Conservation (phyloP, 2,113 vertebrate species). For the Lynx canadensis region DNA sequence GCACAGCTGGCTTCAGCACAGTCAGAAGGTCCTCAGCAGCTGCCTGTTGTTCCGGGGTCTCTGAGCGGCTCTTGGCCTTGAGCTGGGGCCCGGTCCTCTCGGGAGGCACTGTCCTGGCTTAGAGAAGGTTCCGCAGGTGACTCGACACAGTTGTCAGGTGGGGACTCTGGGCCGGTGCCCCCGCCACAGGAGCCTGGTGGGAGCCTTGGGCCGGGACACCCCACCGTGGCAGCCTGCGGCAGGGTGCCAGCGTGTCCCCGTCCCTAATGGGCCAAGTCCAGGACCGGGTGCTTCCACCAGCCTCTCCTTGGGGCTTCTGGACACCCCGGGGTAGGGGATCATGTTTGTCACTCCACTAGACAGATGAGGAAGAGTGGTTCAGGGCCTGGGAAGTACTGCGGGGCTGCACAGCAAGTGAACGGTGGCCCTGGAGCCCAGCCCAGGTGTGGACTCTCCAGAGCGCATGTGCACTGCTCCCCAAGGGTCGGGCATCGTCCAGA, state of each 20-base stretch:
- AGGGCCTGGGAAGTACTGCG: not conserved
- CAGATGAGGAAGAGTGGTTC: not conserved
- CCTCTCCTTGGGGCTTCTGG: not conserved
- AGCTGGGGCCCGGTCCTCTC: not conserved
- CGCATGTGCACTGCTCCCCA: fast-evolving
- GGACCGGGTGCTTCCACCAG: not conserved
- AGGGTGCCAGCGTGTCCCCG: fast-evolving
- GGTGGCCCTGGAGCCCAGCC: not conserved
- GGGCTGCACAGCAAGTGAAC: not conserved
- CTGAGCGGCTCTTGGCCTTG: not conserved
- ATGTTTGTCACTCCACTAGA: not conserved
- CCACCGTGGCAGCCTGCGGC: not conserved
- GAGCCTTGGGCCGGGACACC: not conserved
- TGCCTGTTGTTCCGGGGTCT: not conserved
- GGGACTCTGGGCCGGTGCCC: not conserved
- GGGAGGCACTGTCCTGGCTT: not conserved
- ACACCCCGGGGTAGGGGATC: not conserved
- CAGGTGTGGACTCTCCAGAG: not conserved
- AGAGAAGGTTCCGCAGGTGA: not conserved
- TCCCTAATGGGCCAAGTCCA: not conserved
- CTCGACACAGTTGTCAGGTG: not conserved
- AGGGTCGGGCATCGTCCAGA: too few species aligned
- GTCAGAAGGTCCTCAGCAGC: not conserved
- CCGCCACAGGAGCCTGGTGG: not conserved
- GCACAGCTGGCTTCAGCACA: not conserved